Conservation (phyloP, 2,797 vertebrate genomes). For the Alfaro cultratus region DNA sequence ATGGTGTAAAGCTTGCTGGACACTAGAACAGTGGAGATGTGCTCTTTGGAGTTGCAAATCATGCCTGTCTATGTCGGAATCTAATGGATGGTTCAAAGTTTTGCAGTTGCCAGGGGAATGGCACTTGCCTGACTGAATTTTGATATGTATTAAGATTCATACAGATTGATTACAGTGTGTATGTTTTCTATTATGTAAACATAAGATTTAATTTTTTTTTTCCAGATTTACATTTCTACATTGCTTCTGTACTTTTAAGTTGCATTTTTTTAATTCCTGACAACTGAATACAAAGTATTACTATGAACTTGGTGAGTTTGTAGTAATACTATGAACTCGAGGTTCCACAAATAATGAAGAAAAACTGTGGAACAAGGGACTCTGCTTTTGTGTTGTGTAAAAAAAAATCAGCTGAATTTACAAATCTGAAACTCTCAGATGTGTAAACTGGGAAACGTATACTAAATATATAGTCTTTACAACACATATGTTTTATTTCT, state of each 20-base stretch:
- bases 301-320: background rate
- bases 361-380: background rate
- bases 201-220: background rate
- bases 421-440: background rate
- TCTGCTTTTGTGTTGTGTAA: background rate
- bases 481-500: background rate
- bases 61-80: background rate
- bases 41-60: background rate
- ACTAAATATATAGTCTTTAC: background rate
- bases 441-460: background rate
- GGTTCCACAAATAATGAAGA: background rate
- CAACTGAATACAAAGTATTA: background rate
- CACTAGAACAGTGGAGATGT: background rate
- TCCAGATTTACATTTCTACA: background rate
- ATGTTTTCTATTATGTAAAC: background rate
- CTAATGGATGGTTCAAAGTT: background rate
- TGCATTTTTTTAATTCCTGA: background rate
- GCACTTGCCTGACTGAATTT: background rate
- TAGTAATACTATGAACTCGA: background rate
- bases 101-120: background rate
- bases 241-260: background rate
- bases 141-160: background rate
- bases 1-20: background rate
- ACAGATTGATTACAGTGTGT: background rate
- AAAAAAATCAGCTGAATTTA: background rate